Conservation (phyloP, 1,140 invertebrate genomes). For the Drosophila eugracilis region DNA sequence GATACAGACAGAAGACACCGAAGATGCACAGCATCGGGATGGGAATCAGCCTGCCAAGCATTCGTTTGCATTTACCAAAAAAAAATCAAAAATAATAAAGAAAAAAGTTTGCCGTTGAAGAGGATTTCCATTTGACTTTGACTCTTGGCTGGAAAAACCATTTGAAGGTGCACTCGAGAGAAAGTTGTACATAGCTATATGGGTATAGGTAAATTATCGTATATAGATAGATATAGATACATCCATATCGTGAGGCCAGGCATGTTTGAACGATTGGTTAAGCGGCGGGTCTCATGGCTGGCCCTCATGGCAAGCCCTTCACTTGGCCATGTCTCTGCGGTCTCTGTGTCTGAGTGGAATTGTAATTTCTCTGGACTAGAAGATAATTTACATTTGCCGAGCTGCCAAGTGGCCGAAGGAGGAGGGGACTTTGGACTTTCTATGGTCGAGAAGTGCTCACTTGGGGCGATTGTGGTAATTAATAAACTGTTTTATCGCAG, state of each 20-base stretch:
- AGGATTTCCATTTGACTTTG: constrained; percentile 67
- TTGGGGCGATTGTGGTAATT: constrained; percentile 44
- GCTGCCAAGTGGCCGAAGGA: background rate
- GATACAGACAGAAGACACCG: no score
- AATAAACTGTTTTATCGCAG: constrained; percentile 69
- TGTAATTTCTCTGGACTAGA: constrained; percentile 61
- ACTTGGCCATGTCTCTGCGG: constrained; percentile 27
- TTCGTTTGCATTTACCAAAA: constrained; percentile 44
- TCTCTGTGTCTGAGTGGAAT: constrained; percentile 49
- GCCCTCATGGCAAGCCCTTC: constrained; percentile 69
- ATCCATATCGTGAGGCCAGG: constrained; percentile 14
- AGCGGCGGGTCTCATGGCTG: no score
- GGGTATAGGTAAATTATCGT: constrained; percentile 11
- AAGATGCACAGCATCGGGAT: constrained; percentile 21
- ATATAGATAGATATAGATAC: constrained; percentile 14
- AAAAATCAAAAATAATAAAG: no score
- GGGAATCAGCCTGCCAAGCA: constrained; percentile 25
- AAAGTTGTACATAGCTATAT: constrained; percentile 25
- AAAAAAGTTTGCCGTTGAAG: constrained; percentile 28
- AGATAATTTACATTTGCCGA: constrained; percentile 38
- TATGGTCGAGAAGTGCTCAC: constrained; percentile 45
- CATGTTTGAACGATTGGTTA: constrained; percentile 36
- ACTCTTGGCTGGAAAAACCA: constrained; percentile 39
- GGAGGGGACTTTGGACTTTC: constrained; percentile 60
- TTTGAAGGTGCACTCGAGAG: constrained; percentile 5